Base-by-base conservation (phyloP, 1,140 invertebrate genomes). In the Trinorchestia longiramus region DNA sequence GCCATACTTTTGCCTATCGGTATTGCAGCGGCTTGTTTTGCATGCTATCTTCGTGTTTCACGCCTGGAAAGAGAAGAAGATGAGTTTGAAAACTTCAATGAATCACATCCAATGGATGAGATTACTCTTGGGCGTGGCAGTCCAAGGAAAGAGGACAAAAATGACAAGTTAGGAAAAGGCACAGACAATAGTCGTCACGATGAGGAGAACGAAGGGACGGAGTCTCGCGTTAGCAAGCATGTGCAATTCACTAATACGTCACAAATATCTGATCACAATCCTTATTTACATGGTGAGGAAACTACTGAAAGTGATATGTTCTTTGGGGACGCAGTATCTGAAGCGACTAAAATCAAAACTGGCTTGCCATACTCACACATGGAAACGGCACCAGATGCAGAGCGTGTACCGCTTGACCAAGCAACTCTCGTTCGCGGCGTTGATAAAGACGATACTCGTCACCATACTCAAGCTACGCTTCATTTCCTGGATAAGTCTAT, bases 1-100 rank as follows among this genome's bases (percentile, higher is more conserved):
- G 98, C 98, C 42, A 98, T 98, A 43, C 97, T 99, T 96, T 97
- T 99, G 95, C 98, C 98, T 0, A 97, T 98, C 45, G 96, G 99
- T 28, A 97, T 99, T 91, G 97, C 98, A 0, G 97, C 98, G 45
- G 97, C 98, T 95, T 98, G 98, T 97, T 97, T 98, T 53, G 98
- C 98, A 44, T 98, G 98, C 97, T 96, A 97, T 88, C 92, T 45
- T 47, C 92, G 92, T 44, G 44, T 6, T 43, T 47, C 43, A 28
- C 44, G 43, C 40, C 19, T 3, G 36, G 92, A 94, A 47, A 45
- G 41, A 17, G 40, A 94, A 45, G 92, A 94, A 47, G 44, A 45
- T n/a, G 92, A 94, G 6, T 6, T 47, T 6, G 41, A 43, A 8
- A 36, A 47, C 17, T 47, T 47, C 92, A 36, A 19, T 40, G 8